Evolutionary conservation across 2,888 invertebrate genomes (phyloP).

Genomic region (Choristoneura rosaceana): DNA sequence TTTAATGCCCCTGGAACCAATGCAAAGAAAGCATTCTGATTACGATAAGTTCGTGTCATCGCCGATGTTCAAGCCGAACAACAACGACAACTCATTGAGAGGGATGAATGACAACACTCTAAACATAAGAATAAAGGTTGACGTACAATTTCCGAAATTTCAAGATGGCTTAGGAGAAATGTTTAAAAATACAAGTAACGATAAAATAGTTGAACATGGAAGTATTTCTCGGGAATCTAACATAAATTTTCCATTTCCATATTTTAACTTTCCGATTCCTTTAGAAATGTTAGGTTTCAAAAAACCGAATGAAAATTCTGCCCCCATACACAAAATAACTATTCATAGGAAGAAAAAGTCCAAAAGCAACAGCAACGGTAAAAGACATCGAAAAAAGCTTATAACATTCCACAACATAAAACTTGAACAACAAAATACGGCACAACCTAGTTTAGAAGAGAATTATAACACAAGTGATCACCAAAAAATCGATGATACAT

Average conservation of each 20-base stretch:
- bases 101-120: conserved; percentile 57
- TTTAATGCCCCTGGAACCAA: conserved; percentile 52
- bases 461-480: conserved; percentile 46
- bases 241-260: conserved; percentile 64
- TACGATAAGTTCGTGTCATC: conserved; percentile 42
- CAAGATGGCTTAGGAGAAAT: conserved; percentile 53
- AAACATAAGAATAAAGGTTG: conserved; percentile 73
- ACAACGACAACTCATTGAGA: not conserved
- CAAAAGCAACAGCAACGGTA: conserved; percentile 60
- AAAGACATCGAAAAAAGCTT: conserved; percentile 72
- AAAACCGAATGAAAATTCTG: conserved; percentile 57
- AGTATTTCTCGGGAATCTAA: conserved; percentile 60
- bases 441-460: conserved; percentile 51
- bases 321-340: conserved; percentile 66
- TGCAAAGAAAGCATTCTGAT: conserved; percentile 46
- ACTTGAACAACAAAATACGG: conserved; percentile 56
- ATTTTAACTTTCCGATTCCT: conserved; percentile 67
- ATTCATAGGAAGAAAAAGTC: conserved; percentile 77
- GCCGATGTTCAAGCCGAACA: conserved; percentile 1
- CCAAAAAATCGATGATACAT: conserved; percentile 47
- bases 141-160: conserved; percentile 70
- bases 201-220: conserved; percentile 51
- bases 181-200: conserved; percentile 49
- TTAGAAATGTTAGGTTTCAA: conserved; percentile 63
- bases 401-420: conserved; percentile 69